phyloP scores from a whole-genome alignment of 2,797 vertebrate species.

The Siniperca scherzeri region DNA sequence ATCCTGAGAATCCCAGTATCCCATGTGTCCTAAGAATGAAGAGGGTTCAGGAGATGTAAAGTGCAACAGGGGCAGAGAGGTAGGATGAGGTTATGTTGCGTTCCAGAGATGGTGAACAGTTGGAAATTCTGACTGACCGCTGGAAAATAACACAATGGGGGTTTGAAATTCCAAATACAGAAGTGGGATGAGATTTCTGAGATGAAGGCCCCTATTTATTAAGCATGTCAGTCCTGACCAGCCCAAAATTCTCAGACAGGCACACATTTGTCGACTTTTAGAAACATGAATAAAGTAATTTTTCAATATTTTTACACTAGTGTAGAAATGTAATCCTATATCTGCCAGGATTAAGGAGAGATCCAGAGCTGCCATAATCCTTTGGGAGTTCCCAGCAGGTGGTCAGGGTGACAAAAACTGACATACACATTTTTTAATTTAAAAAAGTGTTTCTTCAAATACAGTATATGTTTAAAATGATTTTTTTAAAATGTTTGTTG shows the following conservation, averaged over 20 bases:
- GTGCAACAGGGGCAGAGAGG: conserved; percentile 17
- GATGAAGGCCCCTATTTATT: not conserved
- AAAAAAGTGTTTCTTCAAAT: not conserved
- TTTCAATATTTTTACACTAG: not conserved
- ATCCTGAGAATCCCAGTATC: conserved; percentile 48
- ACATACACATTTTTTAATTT: not conserved
- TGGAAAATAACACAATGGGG: conserved; percentile 8
- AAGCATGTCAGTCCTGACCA: not conserved
- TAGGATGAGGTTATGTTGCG: conserved; percentile 6
- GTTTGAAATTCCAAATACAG: not conserved
- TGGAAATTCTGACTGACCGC: not conserved
- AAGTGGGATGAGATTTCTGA: not conserved
- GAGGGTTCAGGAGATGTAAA: not conserved
- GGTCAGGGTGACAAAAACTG: not conserved
- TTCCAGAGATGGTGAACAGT: conserved; percentile 8
- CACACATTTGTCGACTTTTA: not conserved
- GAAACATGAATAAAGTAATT: not conserved
- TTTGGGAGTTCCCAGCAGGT: conserved; percentile 18
- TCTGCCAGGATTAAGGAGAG: conserved; percentile 5
- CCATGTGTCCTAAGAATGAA: conserved; percentile 25
- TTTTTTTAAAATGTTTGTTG: not conserved
- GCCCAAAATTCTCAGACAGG: not conserved
- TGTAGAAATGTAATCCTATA: not conserved
- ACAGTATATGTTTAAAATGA: not conserved
- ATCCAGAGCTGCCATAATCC: conserved; percentile 8